These are phyloP conservation scores for Coronaproctus castanopsis DNA, from an alignment of 2,888 invertebrate genomes.

Conservation along the genomic window DNA sequence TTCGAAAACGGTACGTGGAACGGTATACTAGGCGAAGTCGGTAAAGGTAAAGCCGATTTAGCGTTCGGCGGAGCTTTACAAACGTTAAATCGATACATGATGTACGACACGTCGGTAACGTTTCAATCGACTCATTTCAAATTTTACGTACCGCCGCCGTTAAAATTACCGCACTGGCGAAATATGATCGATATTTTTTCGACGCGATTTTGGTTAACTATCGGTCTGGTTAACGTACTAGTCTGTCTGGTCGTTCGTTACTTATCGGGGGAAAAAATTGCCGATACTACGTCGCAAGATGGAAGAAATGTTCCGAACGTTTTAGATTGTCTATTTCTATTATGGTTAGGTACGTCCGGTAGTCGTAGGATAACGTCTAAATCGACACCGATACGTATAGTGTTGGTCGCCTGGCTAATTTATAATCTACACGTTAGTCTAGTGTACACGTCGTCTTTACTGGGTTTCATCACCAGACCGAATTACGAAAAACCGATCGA, in stretches of 20 bases:
- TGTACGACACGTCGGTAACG: constrained; percentile 5
- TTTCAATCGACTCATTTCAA: constrained; percentile 8
- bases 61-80: constrained; percentile 10
- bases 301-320: constrained; percentile 1
- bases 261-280: constrained; percentile 5
- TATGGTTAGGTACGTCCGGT: constrained; percentile 12
- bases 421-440: constrained; percentile 14
- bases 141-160: constrained; percentile 10
- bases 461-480: constrained; percentile 12
- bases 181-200: constrained; percentile 14
- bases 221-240: constrained; percentile 6
- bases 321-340: constrained; percentile 7
- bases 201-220: constrained; percentile 7
- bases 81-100: constrained; percentile 5
- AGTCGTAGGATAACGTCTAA: constrained; percentile 10
- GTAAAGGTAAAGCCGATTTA: constrained; percentile 8
- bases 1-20: constrained; percentile 13
- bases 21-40: constrained; percentile 12
- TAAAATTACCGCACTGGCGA: constrained; percentile 14
- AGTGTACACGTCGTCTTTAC: constrained; percentile 14
- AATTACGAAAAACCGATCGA: constrained; percentile 11
- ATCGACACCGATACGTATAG: constrained; percentile 10
- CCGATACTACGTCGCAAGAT: too few relatives aligned
- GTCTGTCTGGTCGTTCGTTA: constrained; percentile 7
- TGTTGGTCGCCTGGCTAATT: constrained; percentile 13